phyloP scores from a whole-genome alignment of 2,888 invertebrate species.

The Tipula confusa region DNA sequence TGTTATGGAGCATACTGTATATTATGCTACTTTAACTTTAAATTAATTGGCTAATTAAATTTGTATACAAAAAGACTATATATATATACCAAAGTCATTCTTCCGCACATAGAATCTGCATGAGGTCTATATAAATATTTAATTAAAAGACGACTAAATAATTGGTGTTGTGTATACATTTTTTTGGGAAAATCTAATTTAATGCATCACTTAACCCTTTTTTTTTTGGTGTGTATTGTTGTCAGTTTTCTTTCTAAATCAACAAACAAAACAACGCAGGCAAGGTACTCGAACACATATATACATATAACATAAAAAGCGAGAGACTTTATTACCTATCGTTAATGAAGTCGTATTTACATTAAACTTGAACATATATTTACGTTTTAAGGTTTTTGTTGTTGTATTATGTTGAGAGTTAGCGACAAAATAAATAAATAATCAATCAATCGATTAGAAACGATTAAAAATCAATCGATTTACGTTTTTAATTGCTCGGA shows the following conservation, averaged over 20 bases:
- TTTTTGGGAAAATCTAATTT: background rate
- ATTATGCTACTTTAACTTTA: background rate
- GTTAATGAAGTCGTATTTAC: slow-evolving; percentile 12
- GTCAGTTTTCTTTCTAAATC: background rate
- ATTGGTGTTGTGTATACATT: background rate
- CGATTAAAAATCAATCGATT: slow-evolving; percentile 25
- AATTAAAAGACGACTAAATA: background rate
- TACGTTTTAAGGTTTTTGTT: background rate
- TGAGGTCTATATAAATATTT: background rate
- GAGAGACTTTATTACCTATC: background rate
- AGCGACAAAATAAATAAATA: background rate
- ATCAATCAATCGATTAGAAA: slow-evolving; percentile 12
- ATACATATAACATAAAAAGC: background rate
- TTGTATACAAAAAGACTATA: background rate
- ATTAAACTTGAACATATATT: background rate
- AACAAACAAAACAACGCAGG: too few species aligned
- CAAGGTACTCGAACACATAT: too few species aligned
- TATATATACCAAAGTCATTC: background rate
- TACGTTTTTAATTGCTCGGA: background rate
- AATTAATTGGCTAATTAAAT: background rate
- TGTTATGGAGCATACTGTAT: too few species aligned
- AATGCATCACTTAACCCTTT: slow-evolving; percentile 12
- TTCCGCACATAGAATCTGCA: background rate
- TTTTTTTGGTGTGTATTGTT: background rate
- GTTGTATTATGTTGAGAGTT: background rate